A percentile compares a stretch with the other conserved stretches of the same genome.
phyloP scores from a whole-genome alignment of 2,888 invertebrate genomes.

The Melanostoma mellinum region DNA sequence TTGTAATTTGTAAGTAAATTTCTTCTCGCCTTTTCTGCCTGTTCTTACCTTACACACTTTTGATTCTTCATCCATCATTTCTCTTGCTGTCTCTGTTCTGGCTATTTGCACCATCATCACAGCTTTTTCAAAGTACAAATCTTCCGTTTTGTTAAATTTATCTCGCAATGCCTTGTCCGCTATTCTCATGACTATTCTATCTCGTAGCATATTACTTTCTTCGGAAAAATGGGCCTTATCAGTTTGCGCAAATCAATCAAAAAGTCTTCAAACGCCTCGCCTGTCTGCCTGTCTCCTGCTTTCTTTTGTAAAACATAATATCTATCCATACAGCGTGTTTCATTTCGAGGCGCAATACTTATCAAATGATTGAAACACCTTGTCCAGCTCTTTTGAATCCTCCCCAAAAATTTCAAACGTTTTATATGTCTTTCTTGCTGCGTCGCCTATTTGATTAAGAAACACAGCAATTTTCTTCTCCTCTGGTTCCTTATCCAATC shows the following conservation, averaged over 20 bases:
- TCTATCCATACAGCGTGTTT: neutral
- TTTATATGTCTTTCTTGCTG: slow-evolving; percentile 11
- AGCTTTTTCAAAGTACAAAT: too few species aligned
- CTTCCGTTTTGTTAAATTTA: too few species aligned
- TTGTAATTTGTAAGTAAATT: too few species aligned
- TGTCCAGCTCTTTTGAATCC: too few species aligned
- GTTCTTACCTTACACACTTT: too few species aligned
- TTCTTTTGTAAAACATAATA: neutral
- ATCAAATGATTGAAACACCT: slow-evolving; percentile 8
- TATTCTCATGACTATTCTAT: neutral
- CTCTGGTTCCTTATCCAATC: neutral
- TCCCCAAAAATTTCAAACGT: neutral
- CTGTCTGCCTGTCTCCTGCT: neutral
- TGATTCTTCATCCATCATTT: too few species aligned
- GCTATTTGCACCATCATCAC: too few species aligned
- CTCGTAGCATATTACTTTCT: neutral
- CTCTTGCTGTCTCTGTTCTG: too few species aligned
- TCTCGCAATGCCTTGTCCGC: too few species aligned
- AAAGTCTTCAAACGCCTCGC: slow-evolving; percentile 8
- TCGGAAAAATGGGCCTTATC: neutral
- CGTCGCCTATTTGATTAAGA: neutral
- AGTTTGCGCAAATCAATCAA: neutral
- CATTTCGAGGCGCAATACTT: neutral
- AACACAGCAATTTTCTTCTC: slow-evolving; percentile 5
- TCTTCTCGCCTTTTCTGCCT: too few species aligned